phyloP scores from a whole-genome alignment of 2,113 vertebrate genomes.

The Peucedramus taeniatus region DNA sequence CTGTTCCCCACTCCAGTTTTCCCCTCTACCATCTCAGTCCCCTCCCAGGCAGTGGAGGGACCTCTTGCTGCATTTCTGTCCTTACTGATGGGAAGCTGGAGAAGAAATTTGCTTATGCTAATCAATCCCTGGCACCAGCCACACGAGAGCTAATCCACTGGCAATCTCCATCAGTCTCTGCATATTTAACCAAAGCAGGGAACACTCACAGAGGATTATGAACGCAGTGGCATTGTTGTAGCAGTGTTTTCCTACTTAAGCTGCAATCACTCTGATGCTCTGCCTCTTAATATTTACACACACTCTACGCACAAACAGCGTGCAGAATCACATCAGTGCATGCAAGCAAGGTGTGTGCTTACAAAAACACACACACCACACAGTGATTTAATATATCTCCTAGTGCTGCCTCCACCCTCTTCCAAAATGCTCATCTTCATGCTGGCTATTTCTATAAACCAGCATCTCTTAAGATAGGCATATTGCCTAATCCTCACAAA shows the following conservation, averaged over 20 bases:
- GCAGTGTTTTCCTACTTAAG: conserved; percentile 15
- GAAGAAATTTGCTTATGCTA: conserved; percentile 58
- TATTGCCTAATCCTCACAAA: neutral
- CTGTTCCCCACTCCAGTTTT: neutral
- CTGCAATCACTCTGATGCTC: neutral
- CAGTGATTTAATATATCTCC: neutral
- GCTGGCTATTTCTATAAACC: neutral
- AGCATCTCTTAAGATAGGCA: neutral
- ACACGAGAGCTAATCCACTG: conserved; percentile 40
- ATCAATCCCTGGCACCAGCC: conserved; percentile 35
- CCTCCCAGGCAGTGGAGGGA: neutral
- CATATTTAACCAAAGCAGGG: conserved; percentile 44
- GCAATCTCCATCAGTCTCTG: conserved; percentile 51
- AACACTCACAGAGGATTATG: conserved; percentile 42
- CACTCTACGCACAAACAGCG: neutral
- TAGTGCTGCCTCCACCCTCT: neutral
- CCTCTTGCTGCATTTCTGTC: neutral
- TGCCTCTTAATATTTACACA: conserved; percentile 12
- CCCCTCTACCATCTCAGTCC: neutral
- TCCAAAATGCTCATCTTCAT: neutral
- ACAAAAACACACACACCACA: fast-evolving
- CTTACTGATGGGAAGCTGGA: neutral
- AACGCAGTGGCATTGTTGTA: conserved; percentile 21
- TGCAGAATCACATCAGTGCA: neutral
- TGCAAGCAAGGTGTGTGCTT: neutral